Evolutionary conservation across 1,140 invertebrate species (phyloP).

Genomic region (Oryzaephilus surinamensis): DNA sequence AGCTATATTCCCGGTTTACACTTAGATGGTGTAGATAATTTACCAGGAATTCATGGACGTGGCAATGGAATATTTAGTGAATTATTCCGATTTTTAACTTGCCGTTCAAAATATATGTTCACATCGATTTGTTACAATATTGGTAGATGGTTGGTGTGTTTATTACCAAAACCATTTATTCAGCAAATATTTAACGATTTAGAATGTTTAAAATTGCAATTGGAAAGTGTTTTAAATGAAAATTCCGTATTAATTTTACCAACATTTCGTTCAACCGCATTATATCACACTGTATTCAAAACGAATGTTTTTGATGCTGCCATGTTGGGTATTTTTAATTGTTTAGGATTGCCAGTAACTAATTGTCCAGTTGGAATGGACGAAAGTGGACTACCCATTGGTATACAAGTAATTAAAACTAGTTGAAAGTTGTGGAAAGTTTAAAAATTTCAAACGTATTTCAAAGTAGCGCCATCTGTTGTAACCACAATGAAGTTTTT

Average conservation of each 20-base stretch:
- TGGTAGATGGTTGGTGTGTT: slow-evolving; percentile 42
- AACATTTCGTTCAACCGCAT: slow-evolving; percentile 61
- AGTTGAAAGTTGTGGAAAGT: no score
- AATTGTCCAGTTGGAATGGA: slow-evolving; percentile 68
- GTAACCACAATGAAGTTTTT: no score
- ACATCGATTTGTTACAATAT: slow-evolving; percentile 24
- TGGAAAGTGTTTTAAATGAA: slow-evolving; percentile 55
- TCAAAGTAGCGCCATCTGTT: no score
- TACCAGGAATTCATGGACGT: no score
- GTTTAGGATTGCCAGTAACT: slow-evolving; percentile 74
- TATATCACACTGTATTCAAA: slow-evolving; percentile 64
- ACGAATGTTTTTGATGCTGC: slow-evolving; percentile 62
- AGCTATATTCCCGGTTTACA: no score
- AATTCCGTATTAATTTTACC: slow-evolving; percentile 76
- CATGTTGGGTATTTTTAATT: slow-evolving; percentile 77
- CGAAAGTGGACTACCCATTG: slow-evolving; percentile 65
- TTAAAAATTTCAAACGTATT: no score
- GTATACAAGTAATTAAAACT: no score
- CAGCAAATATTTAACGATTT: slow-evolving; percentile 41
- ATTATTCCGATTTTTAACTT: no score
- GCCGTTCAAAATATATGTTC: background rate
- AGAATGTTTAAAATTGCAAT: slow-evolving; percentile 43
- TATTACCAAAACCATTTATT: slow-evolving; percentile 40
- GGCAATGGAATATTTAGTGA: no score
- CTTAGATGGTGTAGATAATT: no score